Evolutionary conservation across 2,888 invertebrate genomes (phyloP), one percentile per base, ranked within the genome.

Genomic region (Drosophila buzzatii): DNA sequence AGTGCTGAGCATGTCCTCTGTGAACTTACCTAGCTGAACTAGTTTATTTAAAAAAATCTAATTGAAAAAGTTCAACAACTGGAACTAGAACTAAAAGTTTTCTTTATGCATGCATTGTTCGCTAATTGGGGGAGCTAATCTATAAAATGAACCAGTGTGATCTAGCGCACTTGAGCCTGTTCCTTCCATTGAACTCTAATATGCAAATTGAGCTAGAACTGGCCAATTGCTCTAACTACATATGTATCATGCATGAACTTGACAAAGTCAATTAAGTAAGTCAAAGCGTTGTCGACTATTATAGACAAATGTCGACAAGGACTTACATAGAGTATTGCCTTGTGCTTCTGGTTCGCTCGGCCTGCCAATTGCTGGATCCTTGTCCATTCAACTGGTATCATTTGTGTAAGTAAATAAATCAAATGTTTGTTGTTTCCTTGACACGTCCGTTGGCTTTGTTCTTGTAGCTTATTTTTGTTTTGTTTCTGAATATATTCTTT

Each of bases 321-420:
- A 51, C 51, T 51, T 51, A 35, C 14, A 20, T 5, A 8, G 12
- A 0, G 18, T 20, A n/a, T 27, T 10, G 39, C 14, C 53, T 16
- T 39, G 23, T 23, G 9, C 23, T 10, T 8, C 37, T 37, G 37
- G n/a, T 2, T n/a, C 3, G n/a, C 0, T 6, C 49, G 18, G 31
- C 49, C 33, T 51, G 49, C 49, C 31, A 33, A 51, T 23, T 37
- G 33, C 23, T 12, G 14, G 18, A 18, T 23, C 23, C 52, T 10
- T 44, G 33, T n/a, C 60, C 41, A 57, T 67, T 51, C 51, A 76
- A 71, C 71, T 67, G 57, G 76, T 60, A 60, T 44, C 23, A 49
- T n/a, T 56, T 56, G 16, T 62, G 56, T 70, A 42, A 60, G 61
- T 42, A 49, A 61, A 59, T 57, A 66, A 76, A 41, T 64, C 41